Evolutionary conservation across 2,113 vertebrate species (phyloP).

Genomic region (Stegastes partitus): DNA sequence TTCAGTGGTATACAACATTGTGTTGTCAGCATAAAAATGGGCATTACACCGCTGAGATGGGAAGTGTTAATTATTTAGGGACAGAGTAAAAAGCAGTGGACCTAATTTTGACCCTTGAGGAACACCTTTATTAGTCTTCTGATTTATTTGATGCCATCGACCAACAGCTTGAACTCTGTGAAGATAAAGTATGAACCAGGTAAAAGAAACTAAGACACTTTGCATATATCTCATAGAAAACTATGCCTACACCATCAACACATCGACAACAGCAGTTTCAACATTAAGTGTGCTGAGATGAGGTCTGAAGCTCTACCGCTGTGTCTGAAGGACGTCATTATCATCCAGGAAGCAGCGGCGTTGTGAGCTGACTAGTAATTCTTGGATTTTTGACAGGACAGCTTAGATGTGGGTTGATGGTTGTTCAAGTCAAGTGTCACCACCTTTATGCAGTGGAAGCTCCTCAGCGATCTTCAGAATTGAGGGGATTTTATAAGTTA

Average conservation of each 20-base stretch:
- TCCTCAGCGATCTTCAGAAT: no score
- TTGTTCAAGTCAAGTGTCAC: not conserved
- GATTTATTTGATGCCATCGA: not conserved
- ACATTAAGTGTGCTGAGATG: not conserved
- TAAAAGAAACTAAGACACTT: not conserved
- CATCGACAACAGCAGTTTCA: no score
- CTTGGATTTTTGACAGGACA: not conserved
- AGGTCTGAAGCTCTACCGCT: not conserved
- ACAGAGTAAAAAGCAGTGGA: not conserved
- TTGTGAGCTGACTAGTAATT: not conserved
- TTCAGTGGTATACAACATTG: no score
- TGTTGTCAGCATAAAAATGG: not conserved
- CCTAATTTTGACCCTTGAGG: no score
- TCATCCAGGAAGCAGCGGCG: not conserved
- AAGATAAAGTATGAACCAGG: not conserved
- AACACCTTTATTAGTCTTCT: not conserved
- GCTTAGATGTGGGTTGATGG: not conserved
- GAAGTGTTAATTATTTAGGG: no score
- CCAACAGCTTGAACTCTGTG: not conserved
- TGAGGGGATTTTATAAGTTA: not conserved
- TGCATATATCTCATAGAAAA: no score
- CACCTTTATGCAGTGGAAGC: not conserved
- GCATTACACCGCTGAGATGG: not conserved
- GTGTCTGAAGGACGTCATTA: not conserved
- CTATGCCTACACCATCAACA: no score